phyloP scores from a whole-genome alignment of 2,797 vertebrate species.

The Lithobates pipiens region DNA sequence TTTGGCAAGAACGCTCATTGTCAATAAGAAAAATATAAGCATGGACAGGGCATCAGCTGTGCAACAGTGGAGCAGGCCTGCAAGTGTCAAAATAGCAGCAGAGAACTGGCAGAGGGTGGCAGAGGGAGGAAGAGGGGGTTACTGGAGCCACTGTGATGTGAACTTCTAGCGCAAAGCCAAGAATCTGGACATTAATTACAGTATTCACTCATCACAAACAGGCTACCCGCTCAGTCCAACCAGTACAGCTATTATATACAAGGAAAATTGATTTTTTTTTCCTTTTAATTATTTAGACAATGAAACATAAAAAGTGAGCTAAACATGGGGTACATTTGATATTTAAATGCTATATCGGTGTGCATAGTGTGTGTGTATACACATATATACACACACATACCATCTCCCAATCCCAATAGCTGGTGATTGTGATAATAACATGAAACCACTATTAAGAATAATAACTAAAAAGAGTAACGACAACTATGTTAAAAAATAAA shows the following conservation, averaged over 20 bases:
- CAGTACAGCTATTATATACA: neutral
- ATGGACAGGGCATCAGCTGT: slow-evolving; percentile 98
- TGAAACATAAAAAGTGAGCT: no score
- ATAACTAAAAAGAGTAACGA: no score
- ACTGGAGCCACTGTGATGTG: slow-evolving; percentile 74
- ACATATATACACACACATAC: no score
- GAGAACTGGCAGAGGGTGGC: slow-evolving; percentile 67
- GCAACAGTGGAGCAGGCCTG: slow-evolving; percentile 74
- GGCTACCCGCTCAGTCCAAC: neutral
- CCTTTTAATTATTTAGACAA: no score
- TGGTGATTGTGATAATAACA: no score
- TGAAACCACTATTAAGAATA: no score
- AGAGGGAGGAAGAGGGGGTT: slow-evolving; percentile 66
- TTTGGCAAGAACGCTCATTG: slow-evolving; percentile 97
- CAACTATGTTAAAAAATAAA: no score
- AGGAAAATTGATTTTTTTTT: neutral
- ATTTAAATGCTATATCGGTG: no score
- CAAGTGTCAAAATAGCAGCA: slow-evolving; percentile 71
- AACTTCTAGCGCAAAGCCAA: slow-evolving; percentile 65
- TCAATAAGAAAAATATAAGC: slow-evolving; percentile 91
- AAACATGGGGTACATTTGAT: no score
- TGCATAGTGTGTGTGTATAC: no score
- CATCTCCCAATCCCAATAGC: no score
- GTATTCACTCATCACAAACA: slow-evolving; percentile 10
- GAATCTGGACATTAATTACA: slow-evolving; percentile 47